A percentile compares a stretch with the other conserved stretches of the same genome.
phyloP scores from a whole-genome alignment of 2,797 vertebrate genomes.

The Coracias cyanogaster region DNA sequence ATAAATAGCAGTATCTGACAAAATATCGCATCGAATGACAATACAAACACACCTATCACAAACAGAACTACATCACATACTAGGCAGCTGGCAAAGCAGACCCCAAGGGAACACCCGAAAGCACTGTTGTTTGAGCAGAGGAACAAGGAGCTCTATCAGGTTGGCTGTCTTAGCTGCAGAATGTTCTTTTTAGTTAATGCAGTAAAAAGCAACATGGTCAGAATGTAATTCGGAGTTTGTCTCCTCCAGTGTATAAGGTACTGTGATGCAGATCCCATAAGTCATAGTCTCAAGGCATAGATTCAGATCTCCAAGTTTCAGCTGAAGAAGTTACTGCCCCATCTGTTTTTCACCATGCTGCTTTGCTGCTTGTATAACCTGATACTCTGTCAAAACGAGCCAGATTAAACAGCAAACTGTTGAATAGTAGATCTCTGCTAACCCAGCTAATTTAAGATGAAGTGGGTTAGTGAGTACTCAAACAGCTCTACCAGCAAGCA shows the following conservation, averaged over 20 bases:
- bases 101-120: constrained; percentile 59
- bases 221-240: constrained; percentile 5
- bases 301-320: constrained; percentile 8
- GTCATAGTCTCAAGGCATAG: constrained; percentile 18
- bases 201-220: constrained; percentile 31
- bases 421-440: not conserved
- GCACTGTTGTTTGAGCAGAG: constrained; percentile 35
- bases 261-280: not conserved
- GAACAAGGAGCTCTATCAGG: constrained; percentile 36
- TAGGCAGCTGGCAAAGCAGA: constrained; percentile 57
- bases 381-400: not conserved
- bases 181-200: constrained; percentile 37
- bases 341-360: constrained; percentile 38
- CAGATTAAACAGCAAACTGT: not conserved
- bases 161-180: constrained; percentile 40
- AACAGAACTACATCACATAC: constrained; percentile 23
- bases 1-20: constrained; percentile 58
- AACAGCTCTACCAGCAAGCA: not conserved
- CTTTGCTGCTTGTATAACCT: constrained; percentile 10
- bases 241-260: constrained; percentile 11
- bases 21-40: constrained; percentile 27
- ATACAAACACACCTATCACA: constrained; percentile 61
- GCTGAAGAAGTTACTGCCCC: constrained; percentile 36
- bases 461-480: not conserved
- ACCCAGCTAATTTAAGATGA: not conserved